These are phyloP conservation scores for Ascidia mentula DNA, from an alignment of 23 tunicate genomes.

Conservation along the genomic window DNA sequence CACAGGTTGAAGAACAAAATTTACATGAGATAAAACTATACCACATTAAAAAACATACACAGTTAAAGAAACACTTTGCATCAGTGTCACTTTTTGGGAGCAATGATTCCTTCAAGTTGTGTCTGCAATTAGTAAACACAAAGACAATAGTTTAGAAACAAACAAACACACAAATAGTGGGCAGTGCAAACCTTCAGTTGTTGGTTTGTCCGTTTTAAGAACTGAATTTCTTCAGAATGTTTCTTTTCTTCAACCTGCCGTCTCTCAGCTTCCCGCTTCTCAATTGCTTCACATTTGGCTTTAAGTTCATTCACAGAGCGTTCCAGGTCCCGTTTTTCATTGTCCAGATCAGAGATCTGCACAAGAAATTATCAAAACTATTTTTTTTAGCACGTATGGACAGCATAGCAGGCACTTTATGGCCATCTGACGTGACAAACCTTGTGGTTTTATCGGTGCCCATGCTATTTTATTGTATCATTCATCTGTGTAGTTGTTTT, in stretches of 20 bases:
- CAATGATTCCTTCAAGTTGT: slow-evolving; percentile 98
- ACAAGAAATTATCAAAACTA: neutral
- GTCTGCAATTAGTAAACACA: slow-evolving; percentile 32
- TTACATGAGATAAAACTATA: neutral
- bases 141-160: neutral
- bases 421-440: no score
- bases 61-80: neutral
- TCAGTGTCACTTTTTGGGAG: slow-evolving; percentile 71
- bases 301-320: slow-evolving; percentile 80
- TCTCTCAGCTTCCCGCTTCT: slow-evolving; percentile 91
- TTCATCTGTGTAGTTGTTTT: no score
- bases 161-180: neutral
- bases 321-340: slow-evolving; percentile 92
- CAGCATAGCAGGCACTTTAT: no score
- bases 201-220: slow-evolving; percentile 95
- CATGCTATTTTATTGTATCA: no score
- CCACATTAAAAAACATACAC: neutral
- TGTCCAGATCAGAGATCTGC: slow-evolving; percentile 80
- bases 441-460: no score
- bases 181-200: slow-evolving; percentile 84
- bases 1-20: neutral
- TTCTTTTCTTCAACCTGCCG: slow-evolving; percentile 95
- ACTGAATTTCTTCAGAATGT: slow-evolving; percentile 99
- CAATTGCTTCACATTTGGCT: slow-evolving; percentile 96
- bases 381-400: neutral